Base-by-base conservation (phyloP, 2,797 vertebrate species). In the Martes flavigula region DNA sequence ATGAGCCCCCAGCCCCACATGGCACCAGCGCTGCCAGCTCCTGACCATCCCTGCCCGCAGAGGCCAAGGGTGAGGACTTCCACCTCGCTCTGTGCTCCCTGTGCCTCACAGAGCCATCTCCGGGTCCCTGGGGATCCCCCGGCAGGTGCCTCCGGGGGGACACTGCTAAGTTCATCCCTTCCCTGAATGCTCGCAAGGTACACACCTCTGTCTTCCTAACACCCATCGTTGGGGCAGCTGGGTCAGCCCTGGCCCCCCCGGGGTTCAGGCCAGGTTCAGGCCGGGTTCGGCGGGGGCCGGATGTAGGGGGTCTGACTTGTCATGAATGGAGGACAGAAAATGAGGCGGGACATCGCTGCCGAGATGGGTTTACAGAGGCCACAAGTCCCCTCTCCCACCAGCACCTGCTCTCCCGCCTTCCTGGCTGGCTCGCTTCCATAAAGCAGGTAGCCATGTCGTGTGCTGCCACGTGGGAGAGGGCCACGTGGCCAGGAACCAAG, bases 101-200 rank as follows among this genome's bases (percentile, higher is more conserved):
- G 9, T 43, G 27, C 54, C 83, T 56, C 4, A 43, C 4, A 23
- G 9, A 35, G 27, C 11, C 5, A 23, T 58, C 32, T 23, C 43
- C 0, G 8, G 1, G 5, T 2, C 7, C 20, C 35, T 1, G 0
- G 1, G 3, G 25, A n/a, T 12, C 11, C 60, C 10, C 70, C 18
- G 12, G 60, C 15, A 2, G 27, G 48, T 15, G 5, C 4, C 23
- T 23, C 72, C 7, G 10, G 2, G 3, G 85, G 11, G 62, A 54
- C 20, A 14, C 38, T 14, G 20, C 77, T 18, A 3, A 66, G 23
- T 23, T 64, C 10, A 7, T 6, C 60, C n/a, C 0, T 43, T 14
- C 66, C 35, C 30, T 1, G 48, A 56, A 38, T 25, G 58, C 66
- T 8, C 35, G 0, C 13, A 13, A 54, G 4, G 27, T 48, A 13